phyloP scores from a whole-genome alignment of 1,140 invertebrate genomes.

The Diabrotica undecimpunctata region DNA sequence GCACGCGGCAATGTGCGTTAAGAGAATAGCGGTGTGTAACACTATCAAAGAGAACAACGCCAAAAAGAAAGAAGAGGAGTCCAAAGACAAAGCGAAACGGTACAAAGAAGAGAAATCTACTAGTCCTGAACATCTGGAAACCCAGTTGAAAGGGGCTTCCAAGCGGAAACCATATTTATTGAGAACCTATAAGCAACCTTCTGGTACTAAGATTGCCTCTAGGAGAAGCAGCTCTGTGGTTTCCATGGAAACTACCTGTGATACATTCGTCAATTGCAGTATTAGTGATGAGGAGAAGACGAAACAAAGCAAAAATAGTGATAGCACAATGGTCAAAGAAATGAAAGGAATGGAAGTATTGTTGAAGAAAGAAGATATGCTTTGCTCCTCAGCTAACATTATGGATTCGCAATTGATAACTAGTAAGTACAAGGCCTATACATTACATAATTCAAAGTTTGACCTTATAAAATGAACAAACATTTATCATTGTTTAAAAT shows the following conservation, averaged over 20 bases:
- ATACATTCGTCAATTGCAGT: not conserved
- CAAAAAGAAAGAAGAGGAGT: slow-evolving; percentile 29
- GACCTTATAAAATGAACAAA: no score
- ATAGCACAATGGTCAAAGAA: no score
- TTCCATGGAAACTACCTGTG: not conserved
- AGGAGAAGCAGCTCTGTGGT: not conserved
- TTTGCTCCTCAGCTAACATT: no score
- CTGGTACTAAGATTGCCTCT: no score
- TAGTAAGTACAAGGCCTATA: no score
- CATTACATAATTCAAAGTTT: no score
- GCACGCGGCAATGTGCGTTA: slow-evolving; percentile 54
- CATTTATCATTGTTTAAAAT: no score
- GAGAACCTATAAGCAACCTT: slow-evolving; percentile 15
- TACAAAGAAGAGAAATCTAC: slow-evolving; percentile 24
- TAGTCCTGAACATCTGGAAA: slow-evolving; percentile 4
- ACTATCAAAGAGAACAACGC: slow-evolving; percentile 33
- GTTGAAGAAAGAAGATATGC: no score
- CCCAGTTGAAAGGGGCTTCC: slow-evolving; percentile 29
- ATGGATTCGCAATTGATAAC: no score
- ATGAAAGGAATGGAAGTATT: no score
- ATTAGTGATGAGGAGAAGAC: slow-evolving; percentile 4
- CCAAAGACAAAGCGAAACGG: slow-evolving; percentile 21
- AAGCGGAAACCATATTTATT: slow-evolving; percentile 30
- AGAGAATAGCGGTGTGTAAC: slow-evolving; percentile 44
- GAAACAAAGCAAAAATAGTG: not conserved